phyloP scores from a whole-genome alignment of 2,797 vertebrate genomes.

The Scolopax bukidnonensis region DNA sequence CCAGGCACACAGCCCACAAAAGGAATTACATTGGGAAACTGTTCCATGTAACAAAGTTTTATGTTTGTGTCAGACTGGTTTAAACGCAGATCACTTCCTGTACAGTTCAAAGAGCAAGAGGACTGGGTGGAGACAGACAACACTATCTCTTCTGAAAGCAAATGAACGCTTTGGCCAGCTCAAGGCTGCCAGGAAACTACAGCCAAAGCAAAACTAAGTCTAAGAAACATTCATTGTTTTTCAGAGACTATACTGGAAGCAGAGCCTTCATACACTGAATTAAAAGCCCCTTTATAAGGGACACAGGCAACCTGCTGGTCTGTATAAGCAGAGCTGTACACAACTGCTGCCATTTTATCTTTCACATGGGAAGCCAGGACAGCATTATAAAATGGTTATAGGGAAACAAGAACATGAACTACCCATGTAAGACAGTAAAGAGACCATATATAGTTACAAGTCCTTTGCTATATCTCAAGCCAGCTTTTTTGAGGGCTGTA shows the following conservation, averaged over 20 bases:
- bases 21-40: neutral
- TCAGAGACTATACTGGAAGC: neutral
- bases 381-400: neutral
- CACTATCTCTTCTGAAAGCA: fast-evolving
- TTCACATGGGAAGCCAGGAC: neutral
- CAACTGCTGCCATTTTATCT: neutral
- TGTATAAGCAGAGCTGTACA: neutral
- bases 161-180: neutral
- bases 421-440: neutral
- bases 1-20: neutral
- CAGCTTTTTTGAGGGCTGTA: neutral
- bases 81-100: neutral
- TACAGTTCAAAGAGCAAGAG: neutral
- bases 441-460: neutral
- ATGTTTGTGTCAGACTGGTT: neutral
- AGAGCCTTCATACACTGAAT: neutral
- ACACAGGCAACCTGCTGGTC: neutral
- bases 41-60: neutral
- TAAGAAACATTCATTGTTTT: neutral
- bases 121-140: neutral
- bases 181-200: neutral
- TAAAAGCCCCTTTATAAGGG: neutral
- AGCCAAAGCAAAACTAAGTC: neutral
- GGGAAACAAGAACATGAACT: neutral
- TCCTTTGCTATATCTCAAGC: neutral